Conservation (phyloP, 35 echinoderm and acorn worm genomes). For the Anneissia japonica region DNA sequence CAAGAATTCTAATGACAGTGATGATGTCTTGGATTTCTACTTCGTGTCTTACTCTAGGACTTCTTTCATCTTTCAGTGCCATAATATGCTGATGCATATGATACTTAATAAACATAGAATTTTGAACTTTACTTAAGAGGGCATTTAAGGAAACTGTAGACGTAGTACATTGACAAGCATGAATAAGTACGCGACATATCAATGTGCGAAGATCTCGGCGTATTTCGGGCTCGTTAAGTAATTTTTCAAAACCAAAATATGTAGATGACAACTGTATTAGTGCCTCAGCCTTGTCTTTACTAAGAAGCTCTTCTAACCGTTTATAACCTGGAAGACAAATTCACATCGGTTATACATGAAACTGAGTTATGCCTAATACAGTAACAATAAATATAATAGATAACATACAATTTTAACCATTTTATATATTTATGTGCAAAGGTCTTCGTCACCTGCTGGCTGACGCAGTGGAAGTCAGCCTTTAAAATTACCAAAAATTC, state of each 20-base stretch:
- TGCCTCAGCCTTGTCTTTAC: background rate
- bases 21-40: background rate
- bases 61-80: background rate
- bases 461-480: too few relatives aligned
- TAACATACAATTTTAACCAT: too few relatives aligned
- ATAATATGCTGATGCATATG: background rate
- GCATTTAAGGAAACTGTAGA: background rate
- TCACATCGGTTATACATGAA: too few relatives aligned
- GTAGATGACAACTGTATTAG: conserved; percentile 2
- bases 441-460: too few relatives aligned
- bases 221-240: conserved; percentile 33
- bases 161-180: conserved; percentile 24
- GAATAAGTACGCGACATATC: background rate
- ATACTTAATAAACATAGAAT: background rate
- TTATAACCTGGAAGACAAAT: conserved; percentile 17
- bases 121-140: conserved; percentile 3
- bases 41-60: background rate
- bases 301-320: conserved; percentile 2
- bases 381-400: too few relatives aligned
- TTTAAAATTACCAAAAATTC: too few relatives aligned
- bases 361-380: too few relatives aligned
- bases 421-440: too few relatives aligned
- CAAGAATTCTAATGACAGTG: background rate
- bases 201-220: conserved; percentile 26
- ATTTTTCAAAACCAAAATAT: conserved; percentile 11